Evolutionary conservation across 35 echinoderm and acorn worm genomes (phyloP), one percentile per base, ranked within the genome.

Genomic region (Holothuria glaberrima): DNA sequence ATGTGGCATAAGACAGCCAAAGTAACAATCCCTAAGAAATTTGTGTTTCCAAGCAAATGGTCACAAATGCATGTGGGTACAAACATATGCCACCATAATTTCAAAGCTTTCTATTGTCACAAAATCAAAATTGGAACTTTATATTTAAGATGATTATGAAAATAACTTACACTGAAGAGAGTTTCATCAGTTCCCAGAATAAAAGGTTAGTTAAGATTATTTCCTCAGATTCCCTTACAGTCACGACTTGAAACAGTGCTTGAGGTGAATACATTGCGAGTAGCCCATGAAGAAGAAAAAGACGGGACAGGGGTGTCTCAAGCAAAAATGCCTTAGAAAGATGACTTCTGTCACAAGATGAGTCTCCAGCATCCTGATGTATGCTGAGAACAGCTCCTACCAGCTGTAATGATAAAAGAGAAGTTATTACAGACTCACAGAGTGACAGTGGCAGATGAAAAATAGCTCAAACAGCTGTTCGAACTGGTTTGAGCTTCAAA

Each of bases 141-240:
- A n/a, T n/a, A 69, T 30, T 69, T 29, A 69, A 41, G 36, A 41
- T 29, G 12, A 27, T 12, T 25, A 21, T 30, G 25, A 50, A 21
- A 78, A 48, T 74, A 17, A 78, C 74, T 56, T 24, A 78, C 74
- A 12, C 22, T n/a, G 12, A 41, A 24, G 29, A 48, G 6, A 78
- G 74, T 20, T 27, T 48, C 41, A 78, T 78, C 38, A 78, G 50
- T 48, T 78, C 44, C 74, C 74, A 78, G 74, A 78, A 78, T 52
- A 48, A 41, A 78, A 78, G 9, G 26, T 78, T 33, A 41, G 44
- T 52, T 21, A 78, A 21, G 29, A 78, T 48, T 19, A 26, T 48
- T 19, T 78, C 38, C 44, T 45, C 44, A 35, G 18, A 41, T 26
- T 33, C 44, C 24, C 50, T 21, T 13, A 52, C n/a, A 14, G 41